phyloP scores from a whole-genome alignment of 1,140 invertebrate species.

The Conopomorpha cramerella region DNA sequence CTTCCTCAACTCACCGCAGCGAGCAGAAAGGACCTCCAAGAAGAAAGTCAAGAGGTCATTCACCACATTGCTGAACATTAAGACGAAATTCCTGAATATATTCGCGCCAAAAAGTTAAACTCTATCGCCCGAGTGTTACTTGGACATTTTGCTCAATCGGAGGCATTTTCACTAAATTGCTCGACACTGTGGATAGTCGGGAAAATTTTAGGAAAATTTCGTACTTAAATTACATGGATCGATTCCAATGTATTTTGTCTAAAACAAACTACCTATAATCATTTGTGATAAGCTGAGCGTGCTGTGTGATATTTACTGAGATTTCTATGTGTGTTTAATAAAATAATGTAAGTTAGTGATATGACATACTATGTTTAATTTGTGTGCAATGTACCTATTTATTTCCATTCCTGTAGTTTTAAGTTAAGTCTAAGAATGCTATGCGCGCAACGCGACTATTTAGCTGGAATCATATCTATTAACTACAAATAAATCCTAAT shows the following conservation, averaged over 20 bases:
- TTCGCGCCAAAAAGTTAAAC: conserved; percentile 45
- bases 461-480: too few species aligned
- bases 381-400: too few species aligned
- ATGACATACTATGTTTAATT: too few species aligned
- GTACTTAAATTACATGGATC: too few species aligned
- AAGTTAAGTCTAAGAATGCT: too few species aligned
- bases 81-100: conserved; percentile 48
- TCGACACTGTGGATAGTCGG: neutral
- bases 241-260: conserved; percentile 13
- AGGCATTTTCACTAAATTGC: conserved; percentile 33
- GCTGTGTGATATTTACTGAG: conserved; percentile 19
- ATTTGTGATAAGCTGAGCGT: conserved; percentile 18
- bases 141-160: conserved; percentile 46
- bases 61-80: conserved; percentile 44
- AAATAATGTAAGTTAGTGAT: conserved; percentile 16
- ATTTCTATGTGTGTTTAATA: conserved; percentile 16
- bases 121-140: conserved; percentile 8
- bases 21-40: conserved; percentile 24
- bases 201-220: conserved; percentile 16
- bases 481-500: too few species aligned
- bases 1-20: conserved; percentile 21
- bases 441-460: too few species aligned
- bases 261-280: conserved; percentile 8
- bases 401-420: too few species aligned
- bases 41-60: conserved; percentile 51